Percentiles rank a stretch among this genome's conserved stretches.
phyloP scores from a whole-genome alignment of 2,888 invertebrate genomes.

The Eupithecia subumbrata region DNA sequence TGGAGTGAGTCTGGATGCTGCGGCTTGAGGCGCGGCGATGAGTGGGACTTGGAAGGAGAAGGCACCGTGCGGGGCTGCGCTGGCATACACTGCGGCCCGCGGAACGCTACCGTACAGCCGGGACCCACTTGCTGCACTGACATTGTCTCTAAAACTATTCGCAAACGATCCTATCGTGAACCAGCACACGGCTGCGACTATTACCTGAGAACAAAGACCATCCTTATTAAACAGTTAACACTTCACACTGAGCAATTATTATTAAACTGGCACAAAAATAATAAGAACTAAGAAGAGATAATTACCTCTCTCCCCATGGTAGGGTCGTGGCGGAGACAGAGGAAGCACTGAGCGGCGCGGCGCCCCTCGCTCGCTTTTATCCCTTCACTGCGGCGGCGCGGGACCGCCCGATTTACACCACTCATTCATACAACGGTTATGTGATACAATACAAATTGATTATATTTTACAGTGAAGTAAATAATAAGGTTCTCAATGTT shows the following conservation, averaged over 20 bases:
- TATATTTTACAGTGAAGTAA: constrained; percentile 52
- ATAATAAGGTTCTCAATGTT: constrained; percentile 41
- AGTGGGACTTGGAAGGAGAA: constrained; percentile 70
- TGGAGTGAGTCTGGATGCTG: constrained; percentile 60
- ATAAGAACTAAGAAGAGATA: constrained; percentile 25
- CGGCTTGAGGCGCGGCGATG: constrained; percentile 54
- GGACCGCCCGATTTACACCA: constrained; percentile 45
- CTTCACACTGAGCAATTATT: constrained; percentile 16
- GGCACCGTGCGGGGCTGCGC: constrained; percentile 68
- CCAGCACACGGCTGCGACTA: constrained; percentile 64
- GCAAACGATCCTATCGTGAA: constrained; percentile 55
- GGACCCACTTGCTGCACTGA: constrained; percentile 66
- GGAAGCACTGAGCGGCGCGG: constrained; percentile 71
- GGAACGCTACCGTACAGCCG: constrained; percentile 67
- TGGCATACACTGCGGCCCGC: constrained; percentile 66
- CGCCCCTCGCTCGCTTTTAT: constrained; percentile 68
- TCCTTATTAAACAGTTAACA: constrained; percentile 34
- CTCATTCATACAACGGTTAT: constrained; percentile 57
- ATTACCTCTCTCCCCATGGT: constrained; percentile 77
- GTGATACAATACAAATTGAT: constrained; percentile 45
- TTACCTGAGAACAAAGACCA: constrained; percentile 62
- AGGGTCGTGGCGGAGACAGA: constrained; percentile 62
- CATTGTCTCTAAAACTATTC: constrained; percentile 60
- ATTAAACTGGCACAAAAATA: constrained; percentile 12
- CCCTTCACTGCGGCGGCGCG: constrained; percentile 49